Percentiles rank a stretch among this genome's conserved stretches.
phyloP scores from a whole-genome alignment of 2,113 vertebrate genomes.

The Lipophrys pholis region DNA sequence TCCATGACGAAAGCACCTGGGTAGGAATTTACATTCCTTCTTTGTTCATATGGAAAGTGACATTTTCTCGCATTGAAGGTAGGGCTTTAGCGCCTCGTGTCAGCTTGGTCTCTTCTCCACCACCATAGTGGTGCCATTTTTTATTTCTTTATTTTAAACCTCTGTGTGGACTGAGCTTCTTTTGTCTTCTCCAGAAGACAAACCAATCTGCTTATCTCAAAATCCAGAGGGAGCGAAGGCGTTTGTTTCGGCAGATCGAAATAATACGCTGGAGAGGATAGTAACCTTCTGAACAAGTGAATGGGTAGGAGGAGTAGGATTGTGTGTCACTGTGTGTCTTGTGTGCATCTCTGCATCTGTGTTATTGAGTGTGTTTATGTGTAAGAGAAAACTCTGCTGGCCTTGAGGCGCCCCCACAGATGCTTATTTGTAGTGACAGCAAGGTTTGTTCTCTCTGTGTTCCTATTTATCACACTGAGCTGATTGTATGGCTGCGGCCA shows the following conservation, averaged over 20 bases:
- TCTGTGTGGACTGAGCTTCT: constrained; percentile 65
- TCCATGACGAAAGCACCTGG: constrained; percentile 52
- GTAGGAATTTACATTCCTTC: constrained; percentile 68
- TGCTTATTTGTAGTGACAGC: constrained; percentile 77
- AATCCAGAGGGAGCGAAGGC: constrained; percentile 74
- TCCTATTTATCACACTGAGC: constrained; percentile 74
- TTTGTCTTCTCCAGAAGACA: constrained; percentile 75
- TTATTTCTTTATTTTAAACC: constrained; percentile 41
- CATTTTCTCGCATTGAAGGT: constrained; percentile 72
- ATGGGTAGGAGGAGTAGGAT: constrained; percentile 60
- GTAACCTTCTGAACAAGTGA: constrained; percentile 72
- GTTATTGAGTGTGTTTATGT: constrained; percentile 47
- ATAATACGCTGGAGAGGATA: constrained; percentile 70
- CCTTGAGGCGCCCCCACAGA: constrained; percentile 67
- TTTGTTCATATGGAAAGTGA: constrained; percentile 65
- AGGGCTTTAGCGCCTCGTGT: constrained; percentile 47
- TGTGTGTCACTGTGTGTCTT: constrained; percentile 37
- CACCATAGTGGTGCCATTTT: constrained; percentile 60
- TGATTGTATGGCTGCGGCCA: constrained; percentile 61
- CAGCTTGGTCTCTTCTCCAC: constrained; percentile 45
- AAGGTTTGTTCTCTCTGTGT: constrained; percentile 68
- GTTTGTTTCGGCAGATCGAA: constrained; percentile 72
- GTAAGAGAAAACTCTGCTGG: constrained; percentile 61
- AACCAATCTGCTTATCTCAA: constrained; percentile 80
- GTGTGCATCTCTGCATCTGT: constrained; percentile 39